Base-by-base conservation (phyloP, 2,888 invertebrate species). In the Cantharis flavilabris region DNA sequence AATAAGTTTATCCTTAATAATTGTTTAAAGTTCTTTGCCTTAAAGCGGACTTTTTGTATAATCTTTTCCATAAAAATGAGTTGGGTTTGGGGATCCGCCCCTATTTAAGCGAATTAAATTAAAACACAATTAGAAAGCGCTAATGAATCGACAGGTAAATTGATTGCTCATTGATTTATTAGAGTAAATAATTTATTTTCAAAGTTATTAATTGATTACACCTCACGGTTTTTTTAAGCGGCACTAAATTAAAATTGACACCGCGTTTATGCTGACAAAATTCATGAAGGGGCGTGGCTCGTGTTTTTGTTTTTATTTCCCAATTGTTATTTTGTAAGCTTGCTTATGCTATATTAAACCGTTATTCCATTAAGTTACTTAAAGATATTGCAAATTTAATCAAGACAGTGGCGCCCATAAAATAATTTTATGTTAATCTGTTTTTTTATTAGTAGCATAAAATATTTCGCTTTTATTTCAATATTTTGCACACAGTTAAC, bases 401-500 rank as follows among this genome's bases (percentile, higher is more conserved):
- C 65, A 72, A 72, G 20, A 20, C 23, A 16, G 63, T 28, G 71
- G 63, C 71, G 62, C 49, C 20, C 67, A 67, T 72, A 72, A 72
- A 67, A 23, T 26, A 33, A 67, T 72, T 72, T 72, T 63, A 49
- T 71, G 63, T 64, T 64, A 63, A 71, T 63, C 63, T 63, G 63
- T 49, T 63, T 26, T 23, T 63, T 63, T 71, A 71, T 71, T 71
- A 23, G 62, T 5, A 18, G 26, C 30, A 63, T 71, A 71, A 63
- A 71, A 16, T 63, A 28, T 63, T 71, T 26, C 18, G 62, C 64
- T 71, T 71, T 71, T 26, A 62, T 18, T 71, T 70, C 62, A 62
- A 33, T 69, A 76, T 76, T 76, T 69, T 72, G 69, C 33, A 33
- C 33, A 33, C 33, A n/a, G 13, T 33, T 33, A 33, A 33, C 33